A percentile compares a stretch with the other conserved stretches of the same genome.
These are phyloP conservation scores for Holothuria scabra DNA, from an alignment of 53 echinoderm and acorn worm genomes.

Conservation along the genomic window DNA sequence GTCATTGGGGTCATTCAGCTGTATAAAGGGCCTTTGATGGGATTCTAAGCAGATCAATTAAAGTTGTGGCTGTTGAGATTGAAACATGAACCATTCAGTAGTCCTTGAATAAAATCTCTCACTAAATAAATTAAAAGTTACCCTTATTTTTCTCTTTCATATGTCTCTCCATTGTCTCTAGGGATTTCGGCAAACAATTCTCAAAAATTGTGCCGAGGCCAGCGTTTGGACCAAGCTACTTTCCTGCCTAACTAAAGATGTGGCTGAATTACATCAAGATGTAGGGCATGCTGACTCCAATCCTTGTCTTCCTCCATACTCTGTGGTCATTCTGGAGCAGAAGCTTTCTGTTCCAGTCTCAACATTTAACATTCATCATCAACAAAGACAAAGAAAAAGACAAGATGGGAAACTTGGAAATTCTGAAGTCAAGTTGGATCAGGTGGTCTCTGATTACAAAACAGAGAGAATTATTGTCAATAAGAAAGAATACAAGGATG, in stretches of 20 bases:
- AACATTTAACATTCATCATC: slow-evolving; percentile 39
- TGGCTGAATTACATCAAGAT: slow-evolving; percentile 29
- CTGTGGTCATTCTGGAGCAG: slow-evolving; percentile 57
- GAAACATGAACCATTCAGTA: neutral
- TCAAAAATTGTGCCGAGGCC: slow-evolving; percentile 73
- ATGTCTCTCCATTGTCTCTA: slow-evolving; percentile 26
- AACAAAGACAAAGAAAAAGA: neutral
- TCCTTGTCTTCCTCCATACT: slow-evolving; percentile 27
- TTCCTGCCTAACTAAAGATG: slow-evolving; percentile 54
- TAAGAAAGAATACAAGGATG: slow-evolving; percentile 37
- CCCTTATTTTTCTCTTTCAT: neutral
- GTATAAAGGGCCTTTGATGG: slow-evolving; percentile 22
- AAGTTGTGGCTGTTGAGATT: slow-evolving; percentile 2
- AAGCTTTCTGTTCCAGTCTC: slow-evolving; percentile 57
- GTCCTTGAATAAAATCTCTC: neutral
- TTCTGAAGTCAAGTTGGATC: neutral
- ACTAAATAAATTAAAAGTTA: too few species aligned
- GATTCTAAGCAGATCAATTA: slow-evolving; percentile 58
- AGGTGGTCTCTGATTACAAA: slow-evolving; percentile 30
- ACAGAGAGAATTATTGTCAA: slow-evolving; percentile 33
- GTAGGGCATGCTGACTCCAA: neutral
- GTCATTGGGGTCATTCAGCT: too few species aligned
- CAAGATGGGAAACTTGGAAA: neutral
- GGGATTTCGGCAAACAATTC: slow-evolving; percentile 80
- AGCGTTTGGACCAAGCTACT: slow-evolving; percentile 89